Evolutionary conservation across 1,140 invertebrate genomes (phyloP).

Genomic region (Camponotus pennsylvanicus): DNA sequence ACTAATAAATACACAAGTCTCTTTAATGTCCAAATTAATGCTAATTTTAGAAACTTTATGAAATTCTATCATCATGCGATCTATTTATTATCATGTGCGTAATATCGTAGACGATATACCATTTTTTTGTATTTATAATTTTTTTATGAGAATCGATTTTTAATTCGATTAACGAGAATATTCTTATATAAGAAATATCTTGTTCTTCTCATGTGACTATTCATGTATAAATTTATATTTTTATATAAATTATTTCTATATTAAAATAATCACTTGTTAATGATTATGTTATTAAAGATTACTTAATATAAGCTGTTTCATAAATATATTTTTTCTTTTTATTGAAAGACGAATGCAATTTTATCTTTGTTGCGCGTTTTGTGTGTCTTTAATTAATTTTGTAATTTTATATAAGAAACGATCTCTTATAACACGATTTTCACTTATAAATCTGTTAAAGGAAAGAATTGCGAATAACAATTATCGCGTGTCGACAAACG

Average conservation of each 20-base stretch:
- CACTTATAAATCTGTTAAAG: constrained; percentile 19
- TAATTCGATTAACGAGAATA: not conserved
- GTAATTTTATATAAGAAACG: constrained; percentile 23
- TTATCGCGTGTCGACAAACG: constrained; percentile 48
- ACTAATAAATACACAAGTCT: not conserved
- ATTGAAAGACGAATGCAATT: not conserved
- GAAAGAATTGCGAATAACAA: constrained; percentile 21
- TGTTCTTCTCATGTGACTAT: too few species aligned
- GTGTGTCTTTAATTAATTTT: constrained; percentile 23
- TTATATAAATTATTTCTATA: too few species aligned
- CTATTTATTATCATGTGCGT: not conserved
- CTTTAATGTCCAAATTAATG: not conserved
- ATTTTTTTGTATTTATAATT: not conserved
- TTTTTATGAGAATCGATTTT: constrained; percentile 1
- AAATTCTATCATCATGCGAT: not conserved
- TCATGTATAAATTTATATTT: too few species aligned
- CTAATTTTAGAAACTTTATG: not conserved
- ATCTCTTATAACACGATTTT: constrained; percentile 15
- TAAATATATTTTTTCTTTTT: not conserved
- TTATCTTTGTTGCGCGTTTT: not conserved
- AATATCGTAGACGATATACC: not conserved
- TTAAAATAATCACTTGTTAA: too few species aligned
- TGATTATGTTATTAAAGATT: too few species aligned
- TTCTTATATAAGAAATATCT: not conserved
- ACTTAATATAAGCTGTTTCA: too few species aligned